Evolutionary conservation across 2,113 vertebrate genomes (phyloP).

Genomic region (Pyxicephalus adspersus): DNA sequence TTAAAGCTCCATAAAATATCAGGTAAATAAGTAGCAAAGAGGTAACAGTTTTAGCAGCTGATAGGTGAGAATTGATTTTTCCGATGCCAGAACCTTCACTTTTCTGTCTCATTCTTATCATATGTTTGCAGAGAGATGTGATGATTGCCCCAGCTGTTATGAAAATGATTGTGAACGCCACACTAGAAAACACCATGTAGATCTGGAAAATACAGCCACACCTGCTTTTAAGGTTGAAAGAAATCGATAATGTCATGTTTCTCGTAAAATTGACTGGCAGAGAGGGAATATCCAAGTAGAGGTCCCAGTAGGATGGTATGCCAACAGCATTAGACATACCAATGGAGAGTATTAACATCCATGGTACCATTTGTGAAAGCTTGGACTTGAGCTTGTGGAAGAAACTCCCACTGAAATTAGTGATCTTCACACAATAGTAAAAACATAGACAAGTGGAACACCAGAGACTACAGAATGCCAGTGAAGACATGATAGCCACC

Average conservation of each 20-base stretch:
- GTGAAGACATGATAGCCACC: conserved; percentile 3
- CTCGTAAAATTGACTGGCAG: background rate
- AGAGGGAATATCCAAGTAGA: background rate
- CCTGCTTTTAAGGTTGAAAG: conserved; percentile 19
- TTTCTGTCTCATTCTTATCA: conserved; percentile 14
- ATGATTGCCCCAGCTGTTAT: conserved; percentile 14
- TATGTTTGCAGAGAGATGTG: conserved; percentile 28
- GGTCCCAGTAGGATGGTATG: conserved; percentile 38
- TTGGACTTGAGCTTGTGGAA: conserved; percentile 27
- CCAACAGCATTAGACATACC: conserved; percentile 5
- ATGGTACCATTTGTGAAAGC: conserved; percentile 2
- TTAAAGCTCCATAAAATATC: conserved; percentile 27
- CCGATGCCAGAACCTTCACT: background rate
- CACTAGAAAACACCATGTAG: background rate
- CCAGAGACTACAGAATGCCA: conserved; percentile 34
- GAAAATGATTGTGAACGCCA: conserved; percentile 30
- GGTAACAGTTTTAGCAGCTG: conserved; percentile 41
- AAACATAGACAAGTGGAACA: conserved; percentile 33
- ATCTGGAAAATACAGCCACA: conserved; percentile 12
- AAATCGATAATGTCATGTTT: background rate
- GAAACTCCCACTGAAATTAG: conserved; percentile 3
- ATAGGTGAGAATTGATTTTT: conserved; percentile 28
- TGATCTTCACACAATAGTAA: conserved; percentile 42
- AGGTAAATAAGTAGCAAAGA: conserved; percentile 26
- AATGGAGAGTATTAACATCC: conserved; percentile 9